phyloP scores from a whole-genome alignment of 2,888 invertebrate genomes.

The Dryobotodes eremita region DNA sequence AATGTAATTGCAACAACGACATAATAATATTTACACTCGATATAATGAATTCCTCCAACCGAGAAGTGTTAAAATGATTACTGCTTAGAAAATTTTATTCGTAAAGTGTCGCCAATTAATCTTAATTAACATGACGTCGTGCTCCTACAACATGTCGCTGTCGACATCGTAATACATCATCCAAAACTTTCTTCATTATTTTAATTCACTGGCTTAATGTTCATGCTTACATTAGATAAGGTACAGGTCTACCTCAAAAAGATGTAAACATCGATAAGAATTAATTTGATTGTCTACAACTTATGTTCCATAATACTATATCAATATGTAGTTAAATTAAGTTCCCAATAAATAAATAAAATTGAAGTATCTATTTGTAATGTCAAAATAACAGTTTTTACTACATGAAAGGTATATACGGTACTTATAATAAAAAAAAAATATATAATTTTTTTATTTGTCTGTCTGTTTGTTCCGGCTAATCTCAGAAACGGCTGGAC shows the following conservation, averaged over 20 bases:
- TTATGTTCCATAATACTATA: neutral
- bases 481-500: too few relatives aligned
- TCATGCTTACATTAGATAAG: conserved; percentile 7
- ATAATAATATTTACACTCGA: neutral
- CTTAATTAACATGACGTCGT: conserved; percentile 52
- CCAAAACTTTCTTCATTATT: conserved; percentile 56
- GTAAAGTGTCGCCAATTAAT: conserved; percentile 56
- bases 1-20: neutral
- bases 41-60: conserved; percentile 9
- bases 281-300: neutral
- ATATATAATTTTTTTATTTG: too few relatives aligned
- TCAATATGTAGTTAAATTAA: neutral
- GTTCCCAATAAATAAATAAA: neutral
- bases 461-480: too few relatives aligned
- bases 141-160: conserved; percentile 45
- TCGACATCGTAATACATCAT: conserved; percentile 53
- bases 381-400: too few relatives aligned
- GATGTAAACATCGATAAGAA: neutral
- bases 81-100: conserved; percentile 44
- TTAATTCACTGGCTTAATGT: conserved; percentile 41
- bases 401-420: too few relatives aligned
- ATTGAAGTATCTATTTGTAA: too few relatives aligned
- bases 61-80: conserved; percentile 41
- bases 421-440: too few relatives aligned
- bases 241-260: neutral